Evolutionary conservation across 1,140 invertebrate species (phyloP).

Genomic region (Cheumatopsyche charites): DNA sequence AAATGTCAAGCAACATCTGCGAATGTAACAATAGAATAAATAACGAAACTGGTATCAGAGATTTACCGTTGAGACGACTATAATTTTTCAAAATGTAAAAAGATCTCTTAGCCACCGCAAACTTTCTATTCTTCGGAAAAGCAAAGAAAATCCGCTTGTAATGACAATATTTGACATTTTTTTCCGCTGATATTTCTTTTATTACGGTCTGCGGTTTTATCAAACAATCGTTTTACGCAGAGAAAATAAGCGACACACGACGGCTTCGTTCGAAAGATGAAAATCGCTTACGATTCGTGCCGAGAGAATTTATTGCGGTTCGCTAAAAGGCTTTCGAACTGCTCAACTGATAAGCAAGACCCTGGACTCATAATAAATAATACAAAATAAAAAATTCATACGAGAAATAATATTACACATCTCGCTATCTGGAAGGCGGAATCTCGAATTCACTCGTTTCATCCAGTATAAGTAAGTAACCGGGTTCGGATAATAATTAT

Average conservation of each 20-base stretch:
- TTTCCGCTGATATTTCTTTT: too few species aligned
- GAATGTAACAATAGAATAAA: not conserved
- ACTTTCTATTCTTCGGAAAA: conserved; percentile 9
- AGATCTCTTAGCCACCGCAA: not conserved
- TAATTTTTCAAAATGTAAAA: not conserved
- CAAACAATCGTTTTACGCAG: too few species aligned
- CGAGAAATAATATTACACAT: too few species aligned
- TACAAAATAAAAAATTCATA: too few species aligned
- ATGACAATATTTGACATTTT: conserved; percentile 7
- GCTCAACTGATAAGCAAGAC: not conserved
- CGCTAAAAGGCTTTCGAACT: not conserved
- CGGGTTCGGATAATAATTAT: too few species aligned
- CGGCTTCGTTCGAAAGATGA: too few species aligned
- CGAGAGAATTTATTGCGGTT: conserved; percentile 1
- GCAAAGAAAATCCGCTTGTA: not conserved
- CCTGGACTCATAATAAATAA: not conserved
- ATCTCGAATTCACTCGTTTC: too few species aligned
- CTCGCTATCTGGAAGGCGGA: too few species aligned
- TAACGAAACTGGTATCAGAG: too few species aligned
- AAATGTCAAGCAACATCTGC: not conserved
- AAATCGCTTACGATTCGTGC: not conserved
- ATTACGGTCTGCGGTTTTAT: not conserved
- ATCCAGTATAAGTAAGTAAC: too few species aligned
- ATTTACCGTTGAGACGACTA: too few species aligned
- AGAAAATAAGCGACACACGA: too few species aligned